Percentiles rank a stretch among this genome's conserved stretches.
Conservation (phyloP, 92 coral and sea anemone genomes). For the Epizoanthus ramosus region DNA sequence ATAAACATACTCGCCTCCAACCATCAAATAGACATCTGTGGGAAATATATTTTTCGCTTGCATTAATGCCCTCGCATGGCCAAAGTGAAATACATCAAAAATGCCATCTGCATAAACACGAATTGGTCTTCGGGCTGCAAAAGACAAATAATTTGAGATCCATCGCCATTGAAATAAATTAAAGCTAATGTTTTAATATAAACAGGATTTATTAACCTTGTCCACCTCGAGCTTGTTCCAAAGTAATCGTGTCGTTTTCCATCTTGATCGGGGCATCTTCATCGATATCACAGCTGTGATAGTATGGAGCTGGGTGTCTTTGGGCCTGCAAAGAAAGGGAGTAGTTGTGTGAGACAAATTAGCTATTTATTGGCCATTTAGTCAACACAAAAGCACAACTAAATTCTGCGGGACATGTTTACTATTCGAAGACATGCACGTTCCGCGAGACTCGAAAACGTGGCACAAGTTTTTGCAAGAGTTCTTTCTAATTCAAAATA, state of each 20-base stretch:
- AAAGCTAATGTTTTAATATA: background rate
- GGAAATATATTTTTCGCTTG: constrained; percentile 91
- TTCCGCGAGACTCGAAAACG: too few species aligned
- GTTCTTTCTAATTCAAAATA: background rate
- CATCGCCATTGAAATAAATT: background rate
- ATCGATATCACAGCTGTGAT: constrained; percentile 55
- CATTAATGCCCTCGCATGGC: constrained; percentile 94
- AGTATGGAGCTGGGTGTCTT: constrained; percentile 65
- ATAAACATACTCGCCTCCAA: constrained; percentile 73
- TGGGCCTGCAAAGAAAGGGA: constrained; percentile 51
- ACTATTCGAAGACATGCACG: too few species aligned
- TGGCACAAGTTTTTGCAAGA: too few species aligned
- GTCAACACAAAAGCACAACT: too few species aligned
- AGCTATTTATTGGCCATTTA: too few species aligned
- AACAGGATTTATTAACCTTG: constrained; percentile 63
- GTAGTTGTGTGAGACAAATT: background rate
- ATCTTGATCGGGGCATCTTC: constrained; percentile 32
- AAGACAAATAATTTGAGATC: constrained; percentile 6
- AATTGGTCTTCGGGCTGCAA: constrained; percentile 86
- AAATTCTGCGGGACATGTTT: too few species aligned
- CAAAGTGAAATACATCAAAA: constrained; percentile 89
- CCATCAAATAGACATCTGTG: constrained; percentile 87
- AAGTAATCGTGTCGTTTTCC: constrained; percentile 62
- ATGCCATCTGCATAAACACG: constrained; percentile 98
- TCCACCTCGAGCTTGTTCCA: constrained; percentile 89